phyloP scores from a whole-genome alignment of 92 coral and sea anemone genomes.

The Heliopora coerulea region DNA sequence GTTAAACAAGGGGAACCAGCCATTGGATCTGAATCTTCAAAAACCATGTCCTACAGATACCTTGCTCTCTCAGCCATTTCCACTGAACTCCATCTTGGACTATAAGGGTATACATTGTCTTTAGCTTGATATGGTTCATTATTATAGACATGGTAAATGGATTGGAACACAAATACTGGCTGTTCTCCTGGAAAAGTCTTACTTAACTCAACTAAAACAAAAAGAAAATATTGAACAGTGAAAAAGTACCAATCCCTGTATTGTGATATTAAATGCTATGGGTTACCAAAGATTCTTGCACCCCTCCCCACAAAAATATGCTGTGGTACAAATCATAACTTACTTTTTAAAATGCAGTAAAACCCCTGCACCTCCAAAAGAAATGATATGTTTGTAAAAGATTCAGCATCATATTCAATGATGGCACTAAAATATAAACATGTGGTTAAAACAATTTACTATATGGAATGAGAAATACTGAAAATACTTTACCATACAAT shows the following conservation, averaged over 20 bases:
- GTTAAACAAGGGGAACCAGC: too few species aligned
- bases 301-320: too few species aligned
- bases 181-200: constrained; percentile 83
- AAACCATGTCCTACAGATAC: constrained; percentile 37
- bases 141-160: constrained; percentile 76
- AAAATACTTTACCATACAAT: background rate
- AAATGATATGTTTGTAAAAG: constrained; percentile 61
- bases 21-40: too few species aligned
- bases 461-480: background rate
- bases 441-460: background rate
- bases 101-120: constrained; percentile 72
- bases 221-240: constrained; percentile 3
- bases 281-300: too few species aligned
- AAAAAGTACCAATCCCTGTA: background rate
- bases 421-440: constrained; percentile 58
- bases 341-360: constrained; percentile 76
- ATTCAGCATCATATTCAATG: constrained; percentile 88
- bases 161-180: constrained; percentile 71
- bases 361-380: constrained; percentile 80
- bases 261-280: too few species aligned
- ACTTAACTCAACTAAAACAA: constrained; percentile 58
- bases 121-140: constrained; percentile 63
- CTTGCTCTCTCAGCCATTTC: constrained; percentile 85
- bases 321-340: too few species aligned
- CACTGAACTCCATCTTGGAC: constrained; percentile 81